phyloP scores from a whole-genome alignment of 2,888 invertebrate species.

The Heliconius ethilla region DNA sequence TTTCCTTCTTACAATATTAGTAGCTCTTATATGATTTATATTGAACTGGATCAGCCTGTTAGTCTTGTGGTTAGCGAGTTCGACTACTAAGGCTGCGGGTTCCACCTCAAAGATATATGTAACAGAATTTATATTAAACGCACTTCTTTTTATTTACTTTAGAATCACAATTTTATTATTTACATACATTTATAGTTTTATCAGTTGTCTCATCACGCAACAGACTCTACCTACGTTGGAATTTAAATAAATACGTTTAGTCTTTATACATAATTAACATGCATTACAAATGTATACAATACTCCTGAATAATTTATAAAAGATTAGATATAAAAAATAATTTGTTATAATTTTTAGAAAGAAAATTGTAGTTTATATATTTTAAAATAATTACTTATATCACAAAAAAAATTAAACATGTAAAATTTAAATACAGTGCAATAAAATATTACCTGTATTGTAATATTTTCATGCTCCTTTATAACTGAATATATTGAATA shows the following conservation, averaged over 20 bases:
- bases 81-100: neutral
- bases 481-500: neutral
- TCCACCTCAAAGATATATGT: neutral
- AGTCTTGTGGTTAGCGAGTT: conserved; percentile 7
- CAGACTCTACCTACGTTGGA: too few species aligned
- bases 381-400: too few species aligned
- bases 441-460: neutral
- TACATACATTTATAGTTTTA: neutral
- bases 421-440: neutral
- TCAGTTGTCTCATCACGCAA: neutral
- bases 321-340: too few species aligned
- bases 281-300: neutral
- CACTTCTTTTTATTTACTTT: neutral
- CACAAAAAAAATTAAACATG: too few species aligned
- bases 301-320: neutral
- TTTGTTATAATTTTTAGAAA: too few species aligned
- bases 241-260: conserved; percentile 1
- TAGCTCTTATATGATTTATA: neutral
- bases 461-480: neutral
- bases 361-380: too few species aligned
- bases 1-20: neutral
- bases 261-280: neutral
- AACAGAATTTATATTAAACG: neutral
- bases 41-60: neutral
- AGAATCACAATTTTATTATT: neutral